A percentile compares a stretch with the other conserved stretches of the same genome.
phyloP scores from a whole-genome alignment of 1,140 invertebrate species.

The Piezodorus guildinii region DNA sequence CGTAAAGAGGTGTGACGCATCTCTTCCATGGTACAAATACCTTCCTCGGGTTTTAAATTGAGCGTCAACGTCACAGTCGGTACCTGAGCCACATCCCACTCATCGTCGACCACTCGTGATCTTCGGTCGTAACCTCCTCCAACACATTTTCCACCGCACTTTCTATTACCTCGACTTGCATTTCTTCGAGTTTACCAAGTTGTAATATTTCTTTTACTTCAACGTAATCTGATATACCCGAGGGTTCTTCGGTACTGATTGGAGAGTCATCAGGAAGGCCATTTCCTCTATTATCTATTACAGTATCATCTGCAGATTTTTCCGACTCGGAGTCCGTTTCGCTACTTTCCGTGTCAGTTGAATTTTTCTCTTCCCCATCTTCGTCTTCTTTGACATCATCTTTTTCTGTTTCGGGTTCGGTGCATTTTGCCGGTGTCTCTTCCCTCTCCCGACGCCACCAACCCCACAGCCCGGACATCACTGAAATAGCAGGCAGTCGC shows the following conservation, averaged over 20 bases:
- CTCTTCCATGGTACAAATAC: background rate
- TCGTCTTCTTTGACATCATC: background rate
- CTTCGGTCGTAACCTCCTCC: background rate
- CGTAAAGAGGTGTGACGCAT: background rate
- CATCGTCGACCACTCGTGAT: conserved; percentile 1
- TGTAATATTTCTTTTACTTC: background rate
- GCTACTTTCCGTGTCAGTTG: background rate
- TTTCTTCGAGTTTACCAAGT: no score
- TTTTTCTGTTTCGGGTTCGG: background rate
- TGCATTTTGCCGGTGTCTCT: background rate
- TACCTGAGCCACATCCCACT: background rate
- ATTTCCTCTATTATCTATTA: background rate
- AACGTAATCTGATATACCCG: background rate
- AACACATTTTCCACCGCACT: background rate
- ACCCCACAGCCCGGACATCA: conserved; percentile 12
- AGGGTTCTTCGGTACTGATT: background rate
- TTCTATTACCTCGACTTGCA: background rate
- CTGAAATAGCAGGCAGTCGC: conserved; percentile 5
- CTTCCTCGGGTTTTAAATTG: background rate
- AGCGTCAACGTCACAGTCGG: background rate
- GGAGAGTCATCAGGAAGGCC: background rate
- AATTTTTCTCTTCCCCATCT: background rate
- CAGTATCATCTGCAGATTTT: no score
- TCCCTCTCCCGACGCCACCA: conserved; percentile 5
- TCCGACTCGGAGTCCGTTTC: background rate